A percentile compares a stretch with the other conserved stretches of the same genome.
These are phyloP conservation scores for Schlechtendalia chinensis DNA, from an alignment of 1,140 invertebrate genomes.

Conservation along the genomic window DNA sequence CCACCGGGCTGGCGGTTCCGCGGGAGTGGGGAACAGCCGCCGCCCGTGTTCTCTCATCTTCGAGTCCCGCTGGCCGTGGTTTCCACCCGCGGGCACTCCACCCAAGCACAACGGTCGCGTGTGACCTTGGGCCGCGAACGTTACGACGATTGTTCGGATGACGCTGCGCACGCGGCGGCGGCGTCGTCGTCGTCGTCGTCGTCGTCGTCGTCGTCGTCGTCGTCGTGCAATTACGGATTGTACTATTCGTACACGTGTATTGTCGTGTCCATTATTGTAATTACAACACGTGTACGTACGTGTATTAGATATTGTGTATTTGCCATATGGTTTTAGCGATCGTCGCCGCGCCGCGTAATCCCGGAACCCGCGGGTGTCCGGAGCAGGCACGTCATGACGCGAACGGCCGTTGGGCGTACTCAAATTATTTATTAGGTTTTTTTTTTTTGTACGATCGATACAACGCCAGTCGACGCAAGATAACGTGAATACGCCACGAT, in stretches of 20 bases:
- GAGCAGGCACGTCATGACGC: too few relatives aligned
- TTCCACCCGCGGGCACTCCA: not conserved
- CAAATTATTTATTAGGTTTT: not conserved
- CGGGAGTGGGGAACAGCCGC: not conserved
- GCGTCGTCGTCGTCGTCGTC: too few relatives aligned
- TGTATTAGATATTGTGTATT: not conserved
- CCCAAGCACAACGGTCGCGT: not conserved
- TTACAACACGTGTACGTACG: not conserved
- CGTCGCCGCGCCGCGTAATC: not conserved
- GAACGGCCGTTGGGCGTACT: too few relatives aligned
- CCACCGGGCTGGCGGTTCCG: not conserved
- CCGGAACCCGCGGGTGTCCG: not conserved
- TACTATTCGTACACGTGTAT: not conserved
- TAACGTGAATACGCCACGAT: not conserved
- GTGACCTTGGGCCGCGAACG: not conserved
- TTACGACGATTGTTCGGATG: too few relatives aligned
- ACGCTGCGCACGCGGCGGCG: too few relatives aligned
- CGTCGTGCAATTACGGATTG: too few relatives aligned
- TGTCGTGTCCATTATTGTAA: not conserved
- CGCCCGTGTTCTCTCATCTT: too few relatives aligned
- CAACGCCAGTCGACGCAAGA: not conserved
- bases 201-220: too few relatives aligned
- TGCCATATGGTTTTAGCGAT: too few relatives aligned
- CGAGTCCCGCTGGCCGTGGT: too few relatives aligned
- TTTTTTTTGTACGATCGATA: not conserved